Conservation (phyloP, 1,140 invertebrate genomes). For the Rhopalosiphum padi region DNA sequence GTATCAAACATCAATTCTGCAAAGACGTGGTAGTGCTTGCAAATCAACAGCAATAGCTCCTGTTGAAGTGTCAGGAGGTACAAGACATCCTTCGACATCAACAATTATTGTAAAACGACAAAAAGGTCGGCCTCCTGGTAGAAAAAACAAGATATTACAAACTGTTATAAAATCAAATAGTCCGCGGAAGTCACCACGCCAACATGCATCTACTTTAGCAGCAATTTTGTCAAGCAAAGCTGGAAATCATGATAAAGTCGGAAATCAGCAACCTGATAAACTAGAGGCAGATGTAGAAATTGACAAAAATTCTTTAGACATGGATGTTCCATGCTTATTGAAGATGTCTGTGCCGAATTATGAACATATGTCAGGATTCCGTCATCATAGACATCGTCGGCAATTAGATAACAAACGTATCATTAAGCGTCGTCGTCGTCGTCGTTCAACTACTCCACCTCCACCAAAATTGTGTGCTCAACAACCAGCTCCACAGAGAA, state of each 20-base stretch:
- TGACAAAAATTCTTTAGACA: background rate
- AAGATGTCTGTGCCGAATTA: background rate
- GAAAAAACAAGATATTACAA: background rate
- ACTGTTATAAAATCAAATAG: conserved; percentile 32
- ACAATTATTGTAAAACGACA: background rate
- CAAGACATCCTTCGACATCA: background rate
- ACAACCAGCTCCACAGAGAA: background rate
- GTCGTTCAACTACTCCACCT: conserved; percentile 21
- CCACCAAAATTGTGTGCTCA: conserved; percentile 45
- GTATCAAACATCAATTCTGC: background rate
- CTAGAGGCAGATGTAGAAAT: background rate
- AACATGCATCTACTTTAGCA: conserved; percentile 64
- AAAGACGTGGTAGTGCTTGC: background rate
- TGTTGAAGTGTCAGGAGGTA: background rate
- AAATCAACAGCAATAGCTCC: too few relatives aligned
- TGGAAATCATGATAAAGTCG: background rate
- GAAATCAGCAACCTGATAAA: background rate
- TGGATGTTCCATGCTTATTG: background rate
- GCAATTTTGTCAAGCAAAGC: conserved; percentile 5
- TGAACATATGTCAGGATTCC: background rate
- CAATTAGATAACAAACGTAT: background rate
- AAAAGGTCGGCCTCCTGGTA: conserved; percentile 30
- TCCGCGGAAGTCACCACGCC: conserved; percentile 61
- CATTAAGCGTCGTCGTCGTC: background rate
- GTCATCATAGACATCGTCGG: background rate